Base-by-base conservation (phyloP, 2,797 vertebrate species). In the Rhyacichthys aspro region DNA sequence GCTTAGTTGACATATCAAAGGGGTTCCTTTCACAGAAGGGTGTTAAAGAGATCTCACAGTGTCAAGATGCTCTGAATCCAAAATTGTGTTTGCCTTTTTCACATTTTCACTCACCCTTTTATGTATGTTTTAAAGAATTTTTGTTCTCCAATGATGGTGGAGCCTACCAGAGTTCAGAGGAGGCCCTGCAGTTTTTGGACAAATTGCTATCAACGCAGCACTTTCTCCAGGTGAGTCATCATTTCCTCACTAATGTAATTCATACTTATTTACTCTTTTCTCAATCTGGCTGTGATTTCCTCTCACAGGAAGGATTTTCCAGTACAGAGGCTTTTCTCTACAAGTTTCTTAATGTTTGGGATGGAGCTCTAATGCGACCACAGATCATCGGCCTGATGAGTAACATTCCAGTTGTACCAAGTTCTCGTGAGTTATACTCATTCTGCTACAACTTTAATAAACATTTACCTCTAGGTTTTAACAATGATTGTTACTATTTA, bases 281-380 rank as follows among this genome's bases (percentile, higher is more conserved):
- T 45, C 8, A n/a, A 50, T 53, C n/a, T 43, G 49, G 7, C 57
- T 48, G 10, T 11, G n/a, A 7, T 63, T 74, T 33, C 69, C n/a
- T 67, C 66, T 58, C 43, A 46, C 79, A 99, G 97, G 96, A 97
- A 77, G 94, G 95, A 0, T 96, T 98, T 89, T 83, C 90, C 68
- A 92, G 94, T 47, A 94, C 93, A 11, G 95, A 98, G 79, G 90
- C 88, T 16, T 99, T 99, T 78, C 88, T 98, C 11, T 96, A 91
- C 67, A 96, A 93, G 78, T 95, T 93, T 59, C 92, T 99, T 55
- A 93, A 83, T 42, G 83, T 95, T 43, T 99, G 96, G 97, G 95
- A 99, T 16, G 96, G 97, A 14, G 59, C 67, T 15, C 88, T 89
- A 38, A 92, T 94, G 63, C 88, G 86, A 46, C 83, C 95, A 11